phyloP scores from a whole-genome alignment of 2,888 invertebrate genomes.

The Andrena chrysosceles region DNA sequence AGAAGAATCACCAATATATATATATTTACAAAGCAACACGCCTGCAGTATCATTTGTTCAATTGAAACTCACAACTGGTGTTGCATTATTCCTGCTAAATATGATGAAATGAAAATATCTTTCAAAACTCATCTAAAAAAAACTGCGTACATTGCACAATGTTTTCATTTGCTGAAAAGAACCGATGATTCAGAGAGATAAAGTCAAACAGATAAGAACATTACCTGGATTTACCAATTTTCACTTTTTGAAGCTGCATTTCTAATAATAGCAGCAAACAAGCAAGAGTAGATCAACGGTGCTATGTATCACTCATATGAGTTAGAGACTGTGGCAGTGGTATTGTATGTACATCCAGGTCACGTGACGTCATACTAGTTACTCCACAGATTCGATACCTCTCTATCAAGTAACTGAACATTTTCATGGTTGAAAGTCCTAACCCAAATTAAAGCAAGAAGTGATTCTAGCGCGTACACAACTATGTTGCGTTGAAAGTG shows the following conservation, averaged over 20 bases:
- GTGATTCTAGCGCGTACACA: background rate
- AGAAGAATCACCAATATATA: background rate
- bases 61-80: background rate
- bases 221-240: slow-evolving; percentile 9
- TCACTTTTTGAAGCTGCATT: background rate
- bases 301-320: too few species aligned
- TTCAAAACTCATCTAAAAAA: slow-evolving; percentile 5
- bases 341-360: too few species aligned
- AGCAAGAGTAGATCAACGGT: too few species aligned
- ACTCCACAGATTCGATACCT: background rate
- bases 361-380: background rate
- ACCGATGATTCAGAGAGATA: slow-evolving; percentile 13
- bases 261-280: background rate
- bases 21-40: background rate
- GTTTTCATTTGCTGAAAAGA: background rate
- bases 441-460: background rate
- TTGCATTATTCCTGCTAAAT: background rate
- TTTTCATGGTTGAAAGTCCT: background rate
- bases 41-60: background rate
- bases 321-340: too few species aligned
- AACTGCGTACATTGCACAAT: background rate
- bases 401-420: background rate
- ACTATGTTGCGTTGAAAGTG: too few species aligned
- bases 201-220: background rate
- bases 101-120: slow-evolving; percentile 11